Conservation (phyloP, 1,140 invertebrate species). For the Penaeus chinensis region DNA sequence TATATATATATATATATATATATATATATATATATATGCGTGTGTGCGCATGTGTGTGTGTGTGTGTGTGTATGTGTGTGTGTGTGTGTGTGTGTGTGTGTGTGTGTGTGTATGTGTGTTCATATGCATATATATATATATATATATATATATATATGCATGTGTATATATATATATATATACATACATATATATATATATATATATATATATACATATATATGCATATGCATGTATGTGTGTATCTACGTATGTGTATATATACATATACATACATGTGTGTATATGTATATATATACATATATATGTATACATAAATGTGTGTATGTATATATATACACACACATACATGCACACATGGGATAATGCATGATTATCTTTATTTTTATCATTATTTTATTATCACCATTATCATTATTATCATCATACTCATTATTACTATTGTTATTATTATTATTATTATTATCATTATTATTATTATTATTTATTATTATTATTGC, state of each 20-base stretch:
- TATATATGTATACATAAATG: background rate
- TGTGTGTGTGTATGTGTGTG: background rate
- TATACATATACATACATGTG: background rate
- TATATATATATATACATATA: no score
- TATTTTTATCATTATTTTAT: no score
- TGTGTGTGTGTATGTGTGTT: background rate
- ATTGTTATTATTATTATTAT: no score
- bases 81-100: background rate
- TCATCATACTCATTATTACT: no score
- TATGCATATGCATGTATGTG: no score
- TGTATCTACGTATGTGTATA: background rate
- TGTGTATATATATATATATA: slow-evolving; percentile 7
- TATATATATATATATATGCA: slow-evolving; percentile 6
- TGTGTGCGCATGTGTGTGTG: background rate
- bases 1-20: background rate
- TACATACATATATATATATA: background rate
- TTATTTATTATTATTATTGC: no score
- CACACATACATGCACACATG: background rate
- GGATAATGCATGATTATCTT: background rate
- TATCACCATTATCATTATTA: no score
- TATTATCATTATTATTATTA: no score
- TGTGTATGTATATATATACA: background rate
- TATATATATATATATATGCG: background rate
- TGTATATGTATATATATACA: slow-evolving; percentile 6
- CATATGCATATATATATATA: slow-evolving; percentile 20